Evolutionary conservation across 2,888 invertebrate genomes (phyloP), one percentile per base, ranked within the genome.

Genomic region (Synanthedon andrenaeformis): DNA sequence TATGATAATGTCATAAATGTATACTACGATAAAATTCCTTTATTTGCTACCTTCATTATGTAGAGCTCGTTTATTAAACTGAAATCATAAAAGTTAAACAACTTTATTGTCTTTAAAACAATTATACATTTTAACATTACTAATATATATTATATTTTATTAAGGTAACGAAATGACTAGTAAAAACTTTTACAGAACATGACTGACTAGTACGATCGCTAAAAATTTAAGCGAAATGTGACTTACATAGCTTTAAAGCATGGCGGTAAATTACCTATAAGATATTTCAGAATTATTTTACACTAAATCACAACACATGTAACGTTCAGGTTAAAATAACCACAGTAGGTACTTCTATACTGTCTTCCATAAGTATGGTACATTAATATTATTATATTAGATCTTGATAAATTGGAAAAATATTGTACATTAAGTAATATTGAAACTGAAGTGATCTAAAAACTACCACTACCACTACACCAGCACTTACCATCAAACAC

Each of bases 261-360:
- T 64, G 70, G 66, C 70, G 64, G 63, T 61, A 66, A 61, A 52
- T 10, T 4, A 58, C 61, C 57, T 23, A 28, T 28, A 28, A 35
- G 59, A 63, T 57, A 59, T 42, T 62, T 62, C 60, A 53, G 51
- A 53, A 58, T 64, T 62, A 65, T 23, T 55, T 60, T 58, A 59
- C 52, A 54, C 58, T 69, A 72, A 71, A 74, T 79, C 79, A 79
- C 78, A 79, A 79, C 78, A 73, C 74, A 74, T 72, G 73, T 62
- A 68, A 64, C 64, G 45, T 35, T 35, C n/a, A 0, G 45, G 45
- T 45, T 45, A 3, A 35, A 35, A 35, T 35, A 35, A 35, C 35
- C 8, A 35, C 35, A 35, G 35, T n/a, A n/a, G n/a, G n/a, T 35
- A 35, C 10, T 35, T 8, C 10, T 35, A 35, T 35, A 35, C 35